These are phyloP conservation scores for Triplophysa tibetana DNA, from an alignment of 2,113 vertebrate genomes.

Conservation along the genomic window DNA sequence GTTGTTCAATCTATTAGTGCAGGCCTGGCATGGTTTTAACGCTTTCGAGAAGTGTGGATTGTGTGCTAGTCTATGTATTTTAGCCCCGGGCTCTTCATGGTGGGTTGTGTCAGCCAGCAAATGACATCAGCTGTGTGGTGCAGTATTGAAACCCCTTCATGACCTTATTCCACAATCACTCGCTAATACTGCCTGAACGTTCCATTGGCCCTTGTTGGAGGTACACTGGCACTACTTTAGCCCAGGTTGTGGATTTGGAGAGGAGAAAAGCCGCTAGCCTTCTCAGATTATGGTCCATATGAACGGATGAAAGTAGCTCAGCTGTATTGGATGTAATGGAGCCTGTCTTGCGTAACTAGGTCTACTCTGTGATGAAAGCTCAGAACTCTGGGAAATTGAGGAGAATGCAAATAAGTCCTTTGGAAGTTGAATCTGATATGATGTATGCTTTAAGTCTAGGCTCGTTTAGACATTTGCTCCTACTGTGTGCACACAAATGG, in stretches of 20 bases:
- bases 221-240: conserved; percentile 66
- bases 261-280: conserved; percentile 66
- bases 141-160: neutral
- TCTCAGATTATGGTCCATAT: conserved; percentile 68
- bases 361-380: conserved; percentile 55
- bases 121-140: conserved; percentile 16
- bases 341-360: conserved; percentile 59
- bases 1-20: too few species aligned
- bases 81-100: neutral
- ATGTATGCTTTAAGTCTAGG: neutral
- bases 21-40: neutral
- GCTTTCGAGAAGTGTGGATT: neutral
- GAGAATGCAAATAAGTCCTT: conserved; percentile 56
- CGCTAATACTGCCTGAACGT: conserved; percentile 43
- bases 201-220: conserved; percentile 63
- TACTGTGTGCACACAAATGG: neutral
- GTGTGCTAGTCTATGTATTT: conserved; percentile 13
- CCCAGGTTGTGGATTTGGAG: conserved; percentile 71
- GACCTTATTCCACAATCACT: neutral
- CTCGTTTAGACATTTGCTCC: neutral
- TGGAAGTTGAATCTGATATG: conserved; percentile 42
- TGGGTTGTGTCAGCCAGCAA: neutral
- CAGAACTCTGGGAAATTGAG: conserved; percentile 61
- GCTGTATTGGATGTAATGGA: conserved; percentile 60
- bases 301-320: conserved; percentile 68